Percentiles rank a stretch among this genome's conserved stretches.
Conservation (phyloP, 2,888 invertebrate species). For the Diogma glabrata region DNA sequence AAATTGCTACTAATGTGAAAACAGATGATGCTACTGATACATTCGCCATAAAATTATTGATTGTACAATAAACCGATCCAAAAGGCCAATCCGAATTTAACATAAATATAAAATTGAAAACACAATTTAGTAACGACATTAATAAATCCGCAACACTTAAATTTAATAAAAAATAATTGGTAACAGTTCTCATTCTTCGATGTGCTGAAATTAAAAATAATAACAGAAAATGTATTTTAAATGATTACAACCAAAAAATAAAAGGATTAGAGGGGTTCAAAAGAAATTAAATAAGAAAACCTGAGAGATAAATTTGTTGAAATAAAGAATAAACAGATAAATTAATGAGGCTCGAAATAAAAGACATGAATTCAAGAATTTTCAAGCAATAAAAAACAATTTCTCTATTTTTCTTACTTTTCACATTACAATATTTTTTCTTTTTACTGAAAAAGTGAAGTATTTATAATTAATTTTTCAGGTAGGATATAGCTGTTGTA, state of each 20-base stretch:
- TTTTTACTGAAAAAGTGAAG: no score
- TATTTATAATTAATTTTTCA: no score
- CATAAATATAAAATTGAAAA: constrained; percentile 86
- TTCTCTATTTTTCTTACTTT: no score
- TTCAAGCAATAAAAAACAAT: no score
- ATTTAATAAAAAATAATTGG: constrained; percentile 86
- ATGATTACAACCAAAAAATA: constrained; percentile 17
- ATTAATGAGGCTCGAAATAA: no score
- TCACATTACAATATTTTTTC: no score
- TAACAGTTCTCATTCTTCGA: constrained; percentile 75
- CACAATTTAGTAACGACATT: constrained; percentile 78
- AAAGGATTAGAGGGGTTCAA: neutral
- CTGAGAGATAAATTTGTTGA: no score
- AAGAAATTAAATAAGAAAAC: no score
- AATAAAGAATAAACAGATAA: no score
- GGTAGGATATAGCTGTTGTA: no score
- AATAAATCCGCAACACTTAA: constrained; percentile 77
- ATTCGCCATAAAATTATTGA: constrained; percentile 84
- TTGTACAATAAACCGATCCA: constrained; percentile 74
- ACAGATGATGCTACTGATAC: constrained; percentile 87
- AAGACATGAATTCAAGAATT: no score
- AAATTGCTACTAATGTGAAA: constrained; percentile 87
- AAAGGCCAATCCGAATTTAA: constrained; percentile 80
- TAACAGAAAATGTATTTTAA: neutral
- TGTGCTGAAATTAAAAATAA: constrained; percentile 51